Percentiles rank a stretch among this genome's conserved stretches.
Evolutionary conservation across 2,888 invertebrate genomes (phyloP).

Genomic region (Callimorpha dominula): DNA sequence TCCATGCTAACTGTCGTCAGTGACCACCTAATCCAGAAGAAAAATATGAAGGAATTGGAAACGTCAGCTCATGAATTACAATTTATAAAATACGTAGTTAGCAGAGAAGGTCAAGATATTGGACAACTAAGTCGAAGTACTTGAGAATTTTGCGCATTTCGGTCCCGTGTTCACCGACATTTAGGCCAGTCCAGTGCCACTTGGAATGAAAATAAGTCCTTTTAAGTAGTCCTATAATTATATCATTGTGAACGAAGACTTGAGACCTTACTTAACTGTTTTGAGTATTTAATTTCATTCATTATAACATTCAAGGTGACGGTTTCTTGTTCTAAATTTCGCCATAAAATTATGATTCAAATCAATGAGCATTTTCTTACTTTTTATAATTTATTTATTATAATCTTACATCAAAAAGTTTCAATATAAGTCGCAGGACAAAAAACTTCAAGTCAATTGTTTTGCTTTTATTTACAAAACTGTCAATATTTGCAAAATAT

Average conservation of each 20-base stretch:
- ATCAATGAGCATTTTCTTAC: too few species aligned
- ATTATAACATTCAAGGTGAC: neutral
- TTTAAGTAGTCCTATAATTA: neutral
- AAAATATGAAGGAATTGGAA: too few species aligned
- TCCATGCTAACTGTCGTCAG: too few species aligned
- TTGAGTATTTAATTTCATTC: neutral
- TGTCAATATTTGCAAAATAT: neutral
- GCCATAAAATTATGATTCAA: neutral
- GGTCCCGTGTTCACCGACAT: neutral
- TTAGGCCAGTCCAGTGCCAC: neutral
- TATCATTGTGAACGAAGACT: neutral
- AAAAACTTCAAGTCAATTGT: neutral
- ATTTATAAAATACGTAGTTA: too few species aligned
- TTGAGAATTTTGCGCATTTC: neutral
- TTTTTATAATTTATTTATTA: too few species aligned
- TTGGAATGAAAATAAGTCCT: neutral
- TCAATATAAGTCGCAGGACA: neutral
- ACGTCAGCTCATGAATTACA: too few species aligned
- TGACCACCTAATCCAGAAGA: too few species aligned
- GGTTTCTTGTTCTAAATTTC: neutral
- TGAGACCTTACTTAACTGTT: neutral
- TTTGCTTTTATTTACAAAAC: neutral
- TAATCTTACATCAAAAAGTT: too few species aligned
- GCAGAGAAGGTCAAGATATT: neutral
- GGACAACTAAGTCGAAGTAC: neutral